These are phyloP conservation scores for Liasis olivaceus DNA, from an alignment of 2,797 vertebrate genomes.

Conservation along the genomic window DNA sequence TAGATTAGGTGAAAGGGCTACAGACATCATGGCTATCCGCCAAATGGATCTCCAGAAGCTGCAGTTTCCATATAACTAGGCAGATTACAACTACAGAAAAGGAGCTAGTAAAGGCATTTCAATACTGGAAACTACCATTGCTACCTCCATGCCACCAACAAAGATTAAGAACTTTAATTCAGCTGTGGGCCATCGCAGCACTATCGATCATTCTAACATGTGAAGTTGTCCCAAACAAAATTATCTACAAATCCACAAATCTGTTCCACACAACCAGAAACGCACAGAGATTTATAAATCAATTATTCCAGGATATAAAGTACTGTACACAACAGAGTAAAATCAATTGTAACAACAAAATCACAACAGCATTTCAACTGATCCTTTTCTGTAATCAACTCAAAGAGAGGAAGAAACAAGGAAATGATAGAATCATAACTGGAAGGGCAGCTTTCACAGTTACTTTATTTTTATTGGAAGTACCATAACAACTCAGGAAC, in stretches of 20 bases:
- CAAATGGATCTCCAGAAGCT: neutral
- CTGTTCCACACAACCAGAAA: neutral
- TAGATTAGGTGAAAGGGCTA: neutral
- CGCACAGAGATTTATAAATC: neutral
- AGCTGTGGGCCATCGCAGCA: neutral
- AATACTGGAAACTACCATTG: neutral
- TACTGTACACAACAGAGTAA: neutral
- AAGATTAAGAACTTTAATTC: neutral
- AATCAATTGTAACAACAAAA: neutral
- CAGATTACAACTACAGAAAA: neutral
- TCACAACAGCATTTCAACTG: neutral
- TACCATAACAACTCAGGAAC: constrained; percentile 6
- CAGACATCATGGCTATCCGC: neutral
- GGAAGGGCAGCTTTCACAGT: constrained; percentile 6
- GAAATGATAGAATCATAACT: neutral
- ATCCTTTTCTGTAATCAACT: neutral
- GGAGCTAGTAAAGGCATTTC: neutral
- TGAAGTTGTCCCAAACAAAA: neutral
- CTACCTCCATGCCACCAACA: neutral
- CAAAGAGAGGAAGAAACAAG: neutral
- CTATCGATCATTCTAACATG: neutral
- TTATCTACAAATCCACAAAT: neutral
- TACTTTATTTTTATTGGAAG: neutral
- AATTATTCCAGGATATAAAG: neutral
- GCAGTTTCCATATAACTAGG: neutral